Conservation (phyloP, 2,113 vertebrate species). For the Plecturocebus donacophilus region DNA sequence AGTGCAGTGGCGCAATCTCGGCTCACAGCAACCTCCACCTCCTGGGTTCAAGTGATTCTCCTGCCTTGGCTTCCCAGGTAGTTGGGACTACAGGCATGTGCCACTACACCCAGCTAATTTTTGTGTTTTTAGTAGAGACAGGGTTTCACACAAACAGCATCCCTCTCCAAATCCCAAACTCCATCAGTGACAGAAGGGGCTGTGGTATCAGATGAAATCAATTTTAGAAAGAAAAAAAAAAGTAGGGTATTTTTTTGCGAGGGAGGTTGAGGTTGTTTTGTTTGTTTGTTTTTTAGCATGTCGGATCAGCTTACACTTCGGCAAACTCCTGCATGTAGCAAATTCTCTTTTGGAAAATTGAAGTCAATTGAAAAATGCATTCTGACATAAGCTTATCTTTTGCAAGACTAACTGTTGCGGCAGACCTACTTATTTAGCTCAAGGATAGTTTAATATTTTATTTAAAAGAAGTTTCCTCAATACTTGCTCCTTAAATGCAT, state of each 20-base stretch:
- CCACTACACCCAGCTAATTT: too few relatives aligned
- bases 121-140: too few relatives aligned
- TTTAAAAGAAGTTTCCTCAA: background rate
- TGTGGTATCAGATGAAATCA: too few relatives aligned
- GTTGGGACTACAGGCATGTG: too few relatives aligned
- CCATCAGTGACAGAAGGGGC: background rate
- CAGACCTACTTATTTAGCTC: background rate
- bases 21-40: too few relatives aligned
- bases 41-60: too few relatives aligned
- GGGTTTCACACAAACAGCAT: background rate
- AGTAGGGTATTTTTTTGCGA: background rate
- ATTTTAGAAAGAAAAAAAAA: background rate
- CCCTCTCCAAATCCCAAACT: background rate
- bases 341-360: background rate
- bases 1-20: too few relatives aligned
- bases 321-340: background rate
- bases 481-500: constrained; percentile 40
- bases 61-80: too few relatives aligned
- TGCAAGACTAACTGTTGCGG: background rate
- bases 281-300: background rate
- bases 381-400: constrained; percentile 45
- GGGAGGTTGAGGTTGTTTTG: too few relatives aligned
- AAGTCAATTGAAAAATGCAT: constrained; percentile 64
- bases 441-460: constrained; percentile 11
- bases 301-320: background rate